phyloP scores from a whole-genome alignment of 2,113 vertebrate genomes.

The Pelecanoides urinatrix region DNA sequence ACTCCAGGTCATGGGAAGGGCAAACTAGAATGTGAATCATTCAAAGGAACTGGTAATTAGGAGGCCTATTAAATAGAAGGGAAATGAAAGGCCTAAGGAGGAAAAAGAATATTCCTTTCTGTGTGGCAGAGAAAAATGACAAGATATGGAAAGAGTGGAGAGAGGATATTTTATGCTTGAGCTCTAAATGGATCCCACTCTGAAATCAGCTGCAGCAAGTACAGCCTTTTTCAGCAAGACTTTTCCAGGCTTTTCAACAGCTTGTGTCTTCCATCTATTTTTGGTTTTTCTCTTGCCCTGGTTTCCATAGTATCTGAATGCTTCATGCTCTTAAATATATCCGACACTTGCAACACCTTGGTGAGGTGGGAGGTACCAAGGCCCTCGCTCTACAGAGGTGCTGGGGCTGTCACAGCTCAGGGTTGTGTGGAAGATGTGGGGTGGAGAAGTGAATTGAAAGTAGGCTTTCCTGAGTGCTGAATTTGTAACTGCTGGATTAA shows the following conservation, averaged over 20 bases:
- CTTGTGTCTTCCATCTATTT: constrained; percentile 44
- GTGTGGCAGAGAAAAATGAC: not conserved
- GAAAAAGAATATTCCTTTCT: not conserved
- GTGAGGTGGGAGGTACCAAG: constrained; percentile 33
- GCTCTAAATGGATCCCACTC: constrained; percentile 15
- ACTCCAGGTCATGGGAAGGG: not conserved
- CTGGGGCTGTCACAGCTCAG: not conserved
- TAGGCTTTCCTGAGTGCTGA: not conserved
- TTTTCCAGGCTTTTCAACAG: constrained; percentile 46
- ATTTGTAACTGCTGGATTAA: not conserved
- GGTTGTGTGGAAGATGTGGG: not conserved
- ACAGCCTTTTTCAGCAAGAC: constrained; percentile 15
- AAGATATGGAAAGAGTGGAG: not conserved
- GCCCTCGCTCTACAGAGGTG: not conserved
- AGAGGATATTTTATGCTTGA: not conserved
- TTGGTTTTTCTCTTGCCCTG: constrained; percentile 44
- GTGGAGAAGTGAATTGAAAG: not conserved
- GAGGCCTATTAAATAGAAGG: constrained; percentile 4
- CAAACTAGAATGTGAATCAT: not conserved
- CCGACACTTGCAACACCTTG: constrained; percentile 45
- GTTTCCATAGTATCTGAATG: constrained; percentile 60
- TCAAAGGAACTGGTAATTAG: not conserved
- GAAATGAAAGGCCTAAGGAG: not conserved
- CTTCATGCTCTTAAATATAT: constrained; percentile 50
- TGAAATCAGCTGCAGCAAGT: constrained; percentile 23